Evolutionary conservation across 2,797 vertebrate genomes (phyloP), one percentile per base, ranked within the genome.

Genomic region (Anabas testudineus): DNA sequence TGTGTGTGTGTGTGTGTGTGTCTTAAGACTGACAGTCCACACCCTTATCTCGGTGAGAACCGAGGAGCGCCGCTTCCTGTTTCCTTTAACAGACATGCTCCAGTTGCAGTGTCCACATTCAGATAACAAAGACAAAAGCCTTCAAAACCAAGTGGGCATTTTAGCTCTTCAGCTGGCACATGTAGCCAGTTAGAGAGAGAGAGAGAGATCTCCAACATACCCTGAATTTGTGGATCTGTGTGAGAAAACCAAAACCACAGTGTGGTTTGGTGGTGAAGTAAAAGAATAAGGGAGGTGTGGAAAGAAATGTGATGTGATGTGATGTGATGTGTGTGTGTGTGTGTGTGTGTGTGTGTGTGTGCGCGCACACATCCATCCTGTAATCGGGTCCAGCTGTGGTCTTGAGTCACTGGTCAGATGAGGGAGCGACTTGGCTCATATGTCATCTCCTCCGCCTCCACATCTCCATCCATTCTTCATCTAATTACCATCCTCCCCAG

Each of bases 351-450:
- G 52, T 14, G 43, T 19, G 46, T 67, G 24, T 66, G 51, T 62
- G 30, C 64, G 63, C 64, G 60, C 21, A 19, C 46, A 39, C 58
- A 19, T 80, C 41, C 37, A 73, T n/a, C n/a, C 46, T 51, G 49
- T 94, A 94, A 95, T 94, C 59, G n/a, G 79, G 79, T 84, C 91
- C 94, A 94, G 92, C 92, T 95, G 94, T 91, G 88, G 86, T 93
- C 82, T 93, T 87, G 88, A 92, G 91, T 91, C 90, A 85, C 82
- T 76, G 86, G 92, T 92, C 91, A 93, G 86, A 92, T 76, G 79
- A 91, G 86, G 83, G 85, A 90, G 73, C 30, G 24, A 80, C 77
- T 90, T 91, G 83, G 89, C 90, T 85, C 83, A 30, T 69, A 82
- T 68, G 48, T 76, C 39, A 13, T 75, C 76, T 54, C 87, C 87